Percentiles rank a stretch among this genome's conserved stretches.
Conservation (phyloP, 2,797 vertebrate species). For the Psittacula derbiana region DNA sequence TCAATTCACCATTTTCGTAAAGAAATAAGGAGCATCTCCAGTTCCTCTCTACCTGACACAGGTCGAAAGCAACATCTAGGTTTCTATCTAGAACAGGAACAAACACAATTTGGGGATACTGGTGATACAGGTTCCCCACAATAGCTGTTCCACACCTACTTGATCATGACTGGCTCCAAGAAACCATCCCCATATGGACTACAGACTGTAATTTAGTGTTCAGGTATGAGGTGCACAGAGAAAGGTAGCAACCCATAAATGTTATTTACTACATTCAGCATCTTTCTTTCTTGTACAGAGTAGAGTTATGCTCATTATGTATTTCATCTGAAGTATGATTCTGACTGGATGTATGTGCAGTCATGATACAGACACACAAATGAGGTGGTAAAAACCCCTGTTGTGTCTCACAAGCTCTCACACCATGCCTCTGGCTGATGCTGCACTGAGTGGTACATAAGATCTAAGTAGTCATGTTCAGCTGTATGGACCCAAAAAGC, state of each 20-base stretch:
- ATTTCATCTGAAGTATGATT: neutral
- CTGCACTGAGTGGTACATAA: neutral
- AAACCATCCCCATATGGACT: neutral
- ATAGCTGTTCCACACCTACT: neutral
- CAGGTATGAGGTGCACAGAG: neutral
- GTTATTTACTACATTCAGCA: neutral
- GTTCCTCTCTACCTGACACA: neutral
- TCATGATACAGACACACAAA: neutral
- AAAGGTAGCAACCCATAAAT: neutral
- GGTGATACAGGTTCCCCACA: neutral
- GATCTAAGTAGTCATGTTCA: neutral
- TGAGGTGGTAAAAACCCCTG: neutral
- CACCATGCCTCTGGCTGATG: neutral
- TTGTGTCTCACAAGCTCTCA: neutral
- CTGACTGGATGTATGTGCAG: neutral
- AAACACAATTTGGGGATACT: neutral
- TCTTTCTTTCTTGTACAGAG: neutral
- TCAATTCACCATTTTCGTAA: neutral
- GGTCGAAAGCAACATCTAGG: neutral
- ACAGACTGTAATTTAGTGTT: neutral
- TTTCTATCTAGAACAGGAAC: neutral
- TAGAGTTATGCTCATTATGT: neutral
- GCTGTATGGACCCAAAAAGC: neutral
- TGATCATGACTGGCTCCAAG: neutral
- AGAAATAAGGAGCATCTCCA: neutral